These are phyloP conservation scores for Heliangelus exortis DNA, from an alignment of 2,797 vertebrate genomes.

Conservation along the genomic window DNA sequence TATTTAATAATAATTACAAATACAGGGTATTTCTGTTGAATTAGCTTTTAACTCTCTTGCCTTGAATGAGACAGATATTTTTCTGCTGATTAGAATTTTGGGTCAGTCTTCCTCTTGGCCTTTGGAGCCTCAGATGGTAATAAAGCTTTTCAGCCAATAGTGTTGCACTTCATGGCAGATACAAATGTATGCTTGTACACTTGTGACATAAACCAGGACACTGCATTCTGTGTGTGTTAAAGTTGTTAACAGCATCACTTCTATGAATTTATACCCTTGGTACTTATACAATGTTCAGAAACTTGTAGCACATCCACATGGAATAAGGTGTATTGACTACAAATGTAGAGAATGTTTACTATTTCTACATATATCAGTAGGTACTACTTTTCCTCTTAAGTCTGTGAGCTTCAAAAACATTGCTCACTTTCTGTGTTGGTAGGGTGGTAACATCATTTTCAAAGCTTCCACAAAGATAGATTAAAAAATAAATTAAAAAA, in stretches of 20 bases:
- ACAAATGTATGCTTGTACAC: fast-evolving
- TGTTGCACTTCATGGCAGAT: neutral
- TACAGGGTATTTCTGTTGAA: neutral
- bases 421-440: neutral
- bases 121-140: neutral
- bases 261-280: neutral
- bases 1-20: neutral
- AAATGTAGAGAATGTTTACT: neutral
- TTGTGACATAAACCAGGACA: neutral
- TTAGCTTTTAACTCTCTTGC: neutral
- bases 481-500: neutral
- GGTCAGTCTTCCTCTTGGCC: neutral
- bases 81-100: neutral
- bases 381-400: neutral
- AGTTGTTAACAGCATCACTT: neutral
- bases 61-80: neutral
- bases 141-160: neutral
- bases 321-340: neutral
- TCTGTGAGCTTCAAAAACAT: neutral
- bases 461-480: neutral
- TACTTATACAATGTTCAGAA: neutral
- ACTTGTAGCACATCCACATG: fast-evolving
- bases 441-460: neutral
- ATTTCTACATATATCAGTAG: neutral
- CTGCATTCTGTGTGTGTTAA: neutral